These are phyloP conservation scores for Bombyx mori DNA, from an alignment of 1,140 invertebrate genomes.

Conservation along the genomic window ASM3026992v2 NC_085116.1:17020501-17021000, in stretches of 20 bases:
- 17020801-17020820: slow-evolving; percentile 72
- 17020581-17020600: neutral
- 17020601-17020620: neutral
- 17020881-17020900: neutral
- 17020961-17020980: no score
- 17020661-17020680: slow-evolving; percentile 1
- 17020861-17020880: slow-evolving; percentile 51
- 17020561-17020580: no score
- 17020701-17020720: slow-evolving; percentile 97
- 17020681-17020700: slow-evolving; percentile 6
- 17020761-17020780: slow-evolving; percentile 94
- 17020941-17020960: no score
- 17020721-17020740: slow-evolving; percentile 80
- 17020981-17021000: no score
- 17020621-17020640: neutral
- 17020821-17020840: slow-evolving; percentile 62
- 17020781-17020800: slow-evolving; percentile 91
- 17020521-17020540: no score
- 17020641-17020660: neutral
- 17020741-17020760: slow-evolving; percentile 85
- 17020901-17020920: no score
- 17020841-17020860: slow-evolving; percentile 71
- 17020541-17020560: no score
- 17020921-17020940: no score
- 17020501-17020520: no score